Conservation (phyloP, 2,888 invertebrate species). For the Dicyrtoma fusca region DNA sequence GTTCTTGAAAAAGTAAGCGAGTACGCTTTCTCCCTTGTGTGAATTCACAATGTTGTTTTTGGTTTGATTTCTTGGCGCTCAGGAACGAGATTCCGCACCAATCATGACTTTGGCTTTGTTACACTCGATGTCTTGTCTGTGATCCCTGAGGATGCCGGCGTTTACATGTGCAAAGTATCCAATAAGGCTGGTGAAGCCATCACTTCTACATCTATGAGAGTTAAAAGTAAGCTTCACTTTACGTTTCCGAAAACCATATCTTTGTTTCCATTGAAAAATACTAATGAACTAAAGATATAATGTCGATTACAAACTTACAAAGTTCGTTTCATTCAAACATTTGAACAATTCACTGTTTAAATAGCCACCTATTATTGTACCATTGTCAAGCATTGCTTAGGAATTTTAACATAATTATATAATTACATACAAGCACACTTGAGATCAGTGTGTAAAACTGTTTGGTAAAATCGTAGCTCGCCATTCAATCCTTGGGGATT, state of each 20-base stretch:
- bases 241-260: too few relatives aligned
- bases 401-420: too few relatives aligned
- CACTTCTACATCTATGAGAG: slow-evolving; percentile 86
- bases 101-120: slow-evolving; percentile 90
- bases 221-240: slow-evolving; percentile 71
- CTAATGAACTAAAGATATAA: too few relatives aligned
- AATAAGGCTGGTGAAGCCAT: slow-evolving; percentile 94
- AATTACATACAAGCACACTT: too few relatives aligned
- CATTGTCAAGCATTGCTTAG: too few relatives aligned
- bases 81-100: slow-evolving; percentile 84
- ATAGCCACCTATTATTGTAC: too few relatives aligned
- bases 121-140: slow-evolving; percentile 88
- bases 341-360: too few relatives aligned
- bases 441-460: too few relatives aligned
- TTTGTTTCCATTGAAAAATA: too few relatives aligned
- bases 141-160: slow-evolving; percentile 83
- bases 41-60: background rate
- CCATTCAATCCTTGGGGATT: slow-evolving; percentile 78
- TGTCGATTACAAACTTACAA: too few relatives aligned
- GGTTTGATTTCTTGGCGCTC: background rate
- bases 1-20: background rate
- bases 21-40: background rate
- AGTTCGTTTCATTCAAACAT: too few relatives aligned
- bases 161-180: slow-evolving; percentile 39
- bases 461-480: slow-evolving; percentile 64